phyloP scores from a whole-genome alignment of 2,797 vertebrate genomes.

The Poeciliopsis paucimaculata region DNA sequence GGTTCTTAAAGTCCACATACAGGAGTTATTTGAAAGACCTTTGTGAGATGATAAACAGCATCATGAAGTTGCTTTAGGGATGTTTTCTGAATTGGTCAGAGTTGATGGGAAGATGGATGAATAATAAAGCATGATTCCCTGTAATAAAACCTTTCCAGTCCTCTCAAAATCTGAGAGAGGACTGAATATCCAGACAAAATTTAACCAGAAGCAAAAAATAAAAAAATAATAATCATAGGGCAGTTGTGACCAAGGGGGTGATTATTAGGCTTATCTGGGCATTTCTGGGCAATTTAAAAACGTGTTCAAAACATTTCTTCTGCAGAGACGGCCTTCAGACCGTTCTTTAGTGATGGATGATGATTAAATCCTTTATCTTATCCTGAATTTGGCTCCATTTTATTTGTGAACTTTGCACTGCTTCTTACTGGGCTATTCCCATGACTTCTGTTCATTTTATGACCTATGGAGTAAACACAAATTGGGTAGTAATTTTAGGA shows the following conservation, averaged over 20 bases:
- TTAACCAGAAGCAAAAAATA: neutral
- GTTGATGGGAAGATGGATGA: neutral
- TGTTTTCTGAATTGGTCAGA: neutral
- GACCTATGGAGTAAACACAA: neutral
- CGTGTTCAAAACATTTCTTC: neutral
- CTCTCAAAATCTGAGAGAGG: neutral
- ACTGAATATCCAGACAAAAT: neutral
- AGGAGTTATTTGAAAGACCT: neutral
- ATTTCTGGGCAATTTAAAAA: neutral
- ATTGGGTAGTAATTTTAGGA: neutral
- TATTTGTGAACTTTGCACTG: neutral
- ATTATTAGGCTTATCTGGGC: neutral
- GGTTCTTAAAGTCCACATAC: neutral
- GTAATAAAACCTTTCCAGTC: neutral
- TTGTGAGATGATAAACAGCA: neutral
- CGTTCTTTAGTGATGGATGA: neutral
- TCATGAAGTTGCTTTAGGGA: neutral
- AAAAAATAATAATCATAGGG: neutral
- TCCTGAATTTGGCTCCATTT: neutral
- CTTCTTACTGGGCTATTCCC: neutral
- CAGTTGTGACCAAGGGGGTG: neutral
- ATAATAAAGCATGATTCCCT: neutral
- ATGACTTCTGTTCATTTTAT: neutral
- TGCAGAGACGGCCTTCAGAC: neutral
- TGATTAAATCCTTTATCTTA: neutral